Conservation (phyloP, 2,113 vertebrate genomes). For the Trichomycterus rosablanca region DNA sequence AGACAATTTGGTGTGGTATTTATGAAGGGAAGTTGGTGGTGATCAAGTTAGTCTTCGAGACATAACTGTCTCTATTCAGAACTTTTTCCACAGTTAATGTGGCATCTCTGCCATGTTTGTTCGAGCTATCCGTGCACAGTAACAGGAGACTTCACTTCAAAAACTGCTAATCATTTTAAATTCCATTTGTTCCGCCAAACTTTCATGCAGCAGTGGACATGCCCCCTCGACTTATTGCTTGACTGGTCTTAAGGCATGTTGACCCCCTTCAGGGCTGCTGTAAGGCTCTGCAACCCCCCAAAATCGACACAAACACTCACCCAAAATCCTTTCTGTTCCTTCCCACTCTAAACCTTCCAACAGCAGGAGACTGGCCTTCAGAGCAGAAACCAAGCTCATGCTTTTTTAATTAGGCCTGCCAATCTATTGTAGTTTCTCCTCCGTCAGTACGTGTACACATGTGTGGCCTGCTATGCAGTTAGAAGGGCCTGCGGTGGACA, state of each 20-base stretch:
- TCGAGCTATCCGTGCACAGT: too few species aligned
- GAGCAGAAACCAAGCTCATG: conserved; percentile 29
- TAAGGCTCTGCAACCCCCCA: conserved; percentile 19
- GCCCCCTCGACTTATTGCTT: conserved; percentile 36
- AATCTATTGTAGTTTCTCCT: conserved; percentile 27
- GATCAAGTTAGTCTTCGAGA: too few species aligned
- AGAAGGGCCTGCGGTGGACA: conserved; percentile 32
- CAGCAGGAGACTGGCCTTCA: conserved; percentile 27
- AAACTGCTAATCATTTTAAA: too few species aligned
- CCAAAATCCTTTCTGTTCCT: background rate
- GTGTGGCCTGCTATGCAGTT: too few species aligned
- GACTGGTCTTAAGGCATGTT: conserved; percentile 41
- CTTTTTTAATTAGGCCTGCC: conserved; percentile 44
- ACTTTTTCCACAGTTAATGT: too few species aligned
- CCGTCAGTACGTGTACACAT: conserved; percentile 1
- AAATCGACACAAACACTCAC: conserved; percentile 12
- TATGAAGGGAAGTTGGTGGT: too few species aligned
- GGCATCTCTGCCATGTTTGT: too few species aligned
- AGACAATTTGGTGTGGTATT: too few species aligned
- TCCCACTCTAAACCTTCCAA: conserved; percentile 14
- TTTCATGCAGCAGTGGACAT: too few species aligned
- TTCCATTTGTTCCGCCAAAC: too few species aligned
- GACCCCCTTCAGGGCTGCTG: conserved; percentile 19
- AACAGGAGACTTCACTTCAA: too few species aligned
- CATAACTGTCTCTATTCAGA: too few species aligned